phyloP scores from a whole-genome alignment of 2,113 vertebrate genomes.

The Noturus placidus region DNA sequence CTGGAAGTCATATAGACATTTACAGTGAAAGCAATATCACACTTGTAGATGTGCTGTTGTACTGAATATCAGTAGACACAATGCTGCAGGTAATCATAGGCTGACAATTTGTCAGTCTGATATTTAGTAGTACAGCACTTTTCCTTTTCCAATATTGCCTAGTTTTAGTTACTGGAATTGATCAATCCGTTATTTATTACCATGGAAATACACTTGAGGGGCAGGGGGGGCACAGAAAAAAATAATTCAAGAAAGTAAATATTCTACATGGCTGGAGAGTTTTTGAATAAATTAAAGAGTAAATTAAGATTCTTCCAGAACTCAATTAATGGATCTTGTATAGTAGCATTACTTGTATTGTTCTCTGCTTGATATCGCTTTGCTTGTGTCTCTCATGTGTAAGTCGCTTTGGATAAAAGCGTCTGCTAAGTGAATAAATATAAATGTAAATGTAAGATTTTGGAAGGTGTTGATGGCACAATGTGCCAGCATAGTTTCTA shows the following conservation, averaged over 20 bases:
- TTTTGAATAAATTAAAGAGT: neutral
- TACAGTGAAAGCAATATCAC: neutral
- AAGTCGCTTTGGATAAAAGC: no score
- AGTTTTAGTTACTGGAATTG: neutral
- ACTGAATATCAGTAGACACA: neutral
- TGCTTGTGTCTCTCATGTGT: no score
- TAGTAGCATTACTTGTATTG: no score
- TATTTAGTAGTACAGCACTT: neutral
- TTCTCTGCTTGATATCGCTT: no score
- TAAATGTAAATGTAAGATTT: no score
- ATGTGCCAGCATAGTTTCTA: conserved; percentile 18
- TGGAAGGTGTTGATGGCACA: conserved; percentile 8
- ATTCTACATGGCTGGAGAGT: neutral
- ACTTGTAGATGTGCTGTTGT: neutral
- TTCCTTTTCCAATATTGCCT: neutral
- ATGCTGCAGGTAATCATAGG: neutral
- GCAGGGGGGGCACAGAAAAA: neutral
- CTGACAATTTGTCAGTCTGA: neutral
- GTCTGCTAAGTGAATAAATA: no score
- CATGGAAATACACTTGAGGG: no score
- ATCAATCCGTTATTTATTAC: neutral
- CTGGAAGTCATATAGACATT: no score
- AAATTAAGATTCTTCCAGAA: no score
- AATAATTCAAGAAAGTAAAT: neutral
- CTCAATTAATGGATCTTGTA: no score